Conservation (phyloP, 2,888 invertebrate species). For the Rhynchonema sp. region DNA sequence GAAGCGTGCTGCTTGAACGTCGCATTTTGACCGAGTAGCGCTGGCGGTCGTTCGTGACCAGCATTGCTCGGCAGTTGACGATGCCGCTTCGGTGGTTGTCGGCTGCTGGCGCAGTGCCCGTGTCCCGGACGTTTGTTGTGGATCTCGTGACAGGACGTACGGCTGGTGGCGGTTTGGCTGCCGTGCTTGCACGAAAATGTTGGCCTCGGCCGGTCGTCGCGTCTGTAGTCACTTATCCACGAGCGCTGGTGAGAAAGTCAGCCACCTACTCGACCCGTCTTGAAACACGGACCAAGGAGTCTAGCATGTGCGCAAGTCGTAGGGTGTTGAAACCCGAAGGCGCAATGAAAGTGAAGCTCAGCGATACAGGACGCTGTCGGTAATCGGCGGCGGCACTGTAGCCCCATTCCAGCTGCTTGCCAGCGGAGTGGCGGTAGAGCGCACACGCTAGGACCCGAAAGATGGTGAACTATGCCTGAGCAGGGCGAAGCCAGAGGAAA, state of each 20-base stretch:
- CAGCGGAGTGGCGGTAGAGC: conserved; percentile 40
- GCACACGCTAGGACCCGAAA: conserved; percentile 12
- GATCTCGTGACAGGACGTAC: not conserved
- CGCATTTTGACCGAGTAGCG: not conserved
- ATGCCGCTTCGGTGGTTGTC: not conserved
- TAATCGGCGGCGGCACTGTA: conserved; percentile 36
- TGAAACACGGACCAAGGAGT: not conserved
- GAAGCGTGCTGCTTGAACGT: not conserved
- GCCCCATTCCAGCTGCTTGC: conserved; percentile 37
- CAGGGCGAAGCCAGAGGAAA: not conserved
- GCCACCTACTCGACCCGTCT: not conserved
- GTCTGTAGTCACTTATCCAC: conserved; percentile 1
- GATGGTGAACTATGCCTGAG: not conserved
- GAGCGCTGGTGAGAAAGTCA: conserved; percentile 7
- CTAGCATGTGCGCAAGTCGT: conserved; percentile 47
- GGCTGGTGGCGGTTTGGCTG: not conserved
- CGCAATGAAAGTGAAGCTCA: conserved; percentile 46
- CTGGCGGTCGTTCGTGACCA: not conserved
- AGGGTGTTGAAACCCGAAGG: conserved; percentile 43
- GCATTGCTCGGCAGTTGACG: not conserved
- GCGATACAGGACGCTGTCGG: conserved; percentile 9
- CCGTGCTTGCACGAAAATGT: not conserved
- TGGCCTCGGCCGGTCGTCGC: conserved; percentile 4
- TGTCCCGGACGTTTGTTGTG: conserved; percentile 4
- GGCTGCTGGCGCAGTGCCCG: conserved; percentile 2